These are phyloP conservation scores for Platycnemis pennipes DNA, from an alignment of 2,888 invertebrate species.

Conservation along the genomic window DNA sequence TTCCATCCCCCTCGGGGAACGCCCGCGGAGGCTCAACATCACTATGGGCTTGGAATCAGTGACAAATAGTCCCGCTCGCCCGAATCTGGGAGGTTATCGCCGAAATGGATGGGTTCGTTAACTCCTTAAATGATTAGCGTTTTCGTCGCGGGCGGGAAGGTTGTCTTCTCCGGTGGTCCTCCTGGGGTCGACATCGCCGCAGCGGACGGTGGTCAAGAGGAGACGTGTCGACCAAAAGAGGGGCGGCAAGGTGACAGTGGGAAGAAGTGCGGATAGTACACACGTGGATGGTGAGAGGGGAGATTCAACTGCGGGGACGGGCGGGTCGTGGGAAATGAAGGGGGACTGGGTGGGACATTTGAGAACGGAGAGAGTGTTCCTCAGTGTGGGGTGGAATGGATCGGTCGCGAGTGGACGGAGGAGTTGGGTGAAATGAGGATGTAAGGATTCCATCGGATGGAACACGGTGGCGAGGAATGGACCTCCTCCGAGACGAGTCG, in stretches of 20 bases:
- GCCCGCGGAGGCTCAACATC: background rate
- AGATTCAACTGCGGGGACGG: background rate
- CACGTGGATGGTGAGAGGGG: background rate
- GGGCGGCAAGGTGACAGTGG: background rate
- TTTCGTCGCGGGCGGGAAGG: background rate
- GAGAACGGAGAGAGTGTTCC: too few relatives aligned
- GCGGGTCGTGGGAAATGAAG: background rate
- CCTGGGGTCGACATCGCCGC: background rate
- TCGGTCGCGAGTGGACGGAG: background rate
- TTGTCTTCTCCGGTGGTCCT: constrained; percentile 24
- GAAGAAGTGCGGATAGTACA: background rate
- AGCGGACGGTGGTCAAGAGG: background rate
- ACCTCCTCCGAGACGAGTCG: background rate
- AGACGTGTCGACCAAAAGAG: background rate
- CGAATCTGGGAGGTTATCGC: background rate
- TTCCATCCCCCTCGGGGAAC: background rate
- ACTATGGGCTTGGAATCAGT: background rate
- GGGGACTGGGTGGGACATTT: background rate
- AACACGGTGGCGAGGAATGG: constrained; percentile 22
- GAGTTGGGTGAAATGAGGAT: constrained; percentile 35
- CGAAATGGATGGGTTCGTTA: constrained; percentile 43
- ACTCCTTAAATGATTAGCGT: constrained; percentile 47
- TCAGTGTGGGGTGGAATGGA: background rate
- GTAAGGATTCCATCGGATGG: constrained; percentile 52
- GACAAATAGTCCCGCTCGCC: background rate